phyloP scores from a whole-genome alignment of 2,113 vertebrate species.

The Crotophaga sulcirostris region DNA sequence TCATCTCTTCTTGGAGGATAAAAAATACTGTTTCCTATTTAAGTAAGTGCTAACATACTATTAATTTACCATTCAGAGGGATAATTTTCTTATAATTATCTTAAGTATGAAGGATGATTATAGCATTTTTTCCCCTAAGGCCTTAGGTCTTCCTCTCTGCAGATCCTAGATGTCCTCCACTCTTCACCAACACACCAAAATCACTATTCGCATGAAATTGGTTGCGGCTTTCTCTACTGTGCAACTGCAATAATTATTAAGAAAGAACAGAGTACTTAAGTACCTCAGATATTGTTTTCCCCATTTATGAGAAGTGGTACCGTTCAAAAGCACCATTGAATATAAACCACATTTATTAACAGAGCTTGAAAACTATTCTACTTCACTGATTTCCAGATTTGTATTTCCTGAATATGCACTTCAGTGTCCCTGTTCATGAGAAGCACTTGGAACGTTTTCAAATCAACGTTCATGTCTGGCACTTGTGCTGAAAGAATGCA shows the following conservation, averaged over 20 bases:
- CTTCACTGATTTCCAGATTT: conserved; percentile 5
- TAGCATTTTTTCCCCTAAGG: not conserved
- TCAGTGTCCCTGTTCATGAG: not conserved
- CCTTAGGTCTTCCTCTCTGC: not conserved
- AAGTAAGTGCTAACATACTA: not conserved
- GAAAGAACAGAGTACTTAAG: not conserved
- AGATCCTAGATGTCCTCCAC: not conserved
- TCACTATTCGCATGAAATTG: not conserved
- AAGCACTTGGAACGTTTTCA: not conserved
- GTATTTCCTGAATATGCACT: conserved; percentile 4
- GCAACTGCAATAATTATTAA: not conserved
- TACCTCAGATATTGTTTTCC: not conserved
- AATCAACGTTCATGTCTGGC: not conserved
- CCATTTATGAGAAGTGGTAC: not conserved
- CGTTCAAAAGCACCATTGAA: not conserved
- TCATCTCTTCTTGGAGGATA: not conserved
- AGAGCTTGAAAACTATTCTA: not conserved
- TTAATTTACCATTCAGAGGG: not conserved
- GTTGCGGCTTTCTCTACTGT: not conserved
- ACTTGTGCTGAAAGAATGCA: not conserved
- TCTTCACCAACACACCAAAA: not conserved
- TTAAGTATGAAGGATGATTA: not conserved
- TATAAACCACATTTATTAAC: conserved; percentile 11
- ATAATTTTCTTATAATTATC: not conserved
- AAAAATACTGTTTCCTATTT: not conserved